Evolutionary conservation across 2,113 vertebrate species (phyloP).

Genomic region (Gnathonemus longibarbis): DNA sequence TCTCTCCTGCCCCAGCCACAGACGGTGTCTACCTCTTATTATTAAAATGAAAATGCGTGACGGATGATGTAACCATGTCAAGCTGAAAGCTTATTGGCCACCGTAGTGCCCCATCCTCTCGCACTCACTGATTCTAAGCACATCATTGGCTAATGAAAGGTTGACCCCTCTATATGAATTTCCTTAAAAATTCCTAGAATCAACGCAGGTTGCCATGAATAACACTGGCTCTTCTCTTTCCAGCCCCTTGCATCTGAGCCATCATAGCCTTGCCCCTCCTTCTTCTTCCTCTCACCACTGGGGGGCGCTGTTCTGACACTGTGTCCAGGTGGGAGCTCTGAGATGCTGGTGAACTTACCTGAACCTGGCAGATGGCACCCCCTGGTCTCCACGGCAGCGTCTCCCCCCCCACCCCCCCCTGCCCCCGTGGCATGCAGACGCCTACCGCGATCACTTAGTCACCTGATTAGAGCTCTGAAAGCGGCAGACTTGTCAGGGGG

Average conservation of each 20-base stretch:
- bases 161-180: not conserved
- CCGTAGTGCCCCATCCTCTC: not conserved
- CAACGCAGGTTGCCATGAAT: not conserved
- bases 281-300: not conserved
- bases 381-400: not conserved
- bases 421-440: not conserved
- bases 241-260: not conserved
- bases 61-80: not conserved
- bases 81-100: not conserved
- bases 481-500: not conserved
- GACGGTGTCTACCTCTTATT: not conserved
- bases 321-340: constrained; percentile 13
- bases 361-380: constrained; percentile 34
- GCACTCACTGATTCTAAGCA: not conserved
- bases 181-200: not conserved
- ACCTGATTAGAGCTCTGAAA: constrained; percentile 28
- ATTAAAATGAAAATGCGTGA: not conserved
- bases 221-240: not conserved
- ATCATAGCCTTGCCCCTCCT: not conserved
- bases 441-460: not conserved
- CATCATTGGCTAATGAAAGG: not conserved
- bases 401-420: too few species aligned
- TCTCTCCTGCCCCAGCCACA: not conserved
- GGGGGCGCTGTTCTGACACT: constrained; percentile 8
- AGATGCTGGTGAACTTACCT: constrained; percentile 19